These are phyloP conservation scores for Chiloscyllium plagiosum DNA, from an alignment of 2,113 vertebrate species.

Conservation along the genomic window DNA sequence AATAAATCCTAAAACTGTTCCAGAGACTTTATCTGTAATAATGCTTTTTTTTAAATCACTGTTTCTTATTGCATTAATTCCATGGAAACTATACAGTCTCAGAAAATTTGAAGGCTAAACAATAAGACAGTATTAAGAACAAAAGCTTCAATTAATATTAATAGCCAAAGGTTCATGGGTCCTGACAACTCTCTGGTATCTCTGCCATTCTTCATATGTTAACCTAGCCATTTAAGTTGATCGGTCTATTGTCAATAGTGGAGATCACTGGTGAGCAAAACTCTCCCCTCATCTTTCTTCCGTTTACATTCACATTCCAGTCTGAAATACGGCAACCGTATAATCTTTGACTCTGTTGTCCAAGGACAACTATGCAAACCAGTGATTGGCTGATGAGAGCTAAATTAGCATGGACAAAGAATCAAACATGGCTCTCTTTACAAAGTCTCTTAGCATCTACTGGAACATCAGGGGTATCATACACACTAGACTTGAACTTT, in stretches of 20 bases:
- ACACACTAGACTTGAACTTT: neutral
- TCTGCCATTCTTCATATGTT: neutral
- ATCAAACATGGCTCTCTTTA: neutral
- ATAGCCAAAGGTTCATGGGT: neutral
- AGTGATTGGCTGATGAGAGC: neutral
- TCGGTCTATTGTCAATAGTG: neutral
- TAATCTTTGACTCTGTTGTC: neutral
- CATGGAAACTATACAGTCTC: neutral
- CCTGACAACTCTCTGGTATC: neutral
- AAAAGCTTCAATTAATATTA: neutral
- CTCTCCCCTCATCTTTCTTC: neutral
- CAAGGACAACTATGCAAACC: neutral
- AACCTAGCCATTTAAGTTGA: neutral
- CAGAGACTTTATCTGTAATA: neutral
- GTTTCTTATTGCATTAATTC: neutral
- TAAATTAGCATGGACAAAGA: neutral
- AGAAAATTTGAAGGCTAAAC: neutral
- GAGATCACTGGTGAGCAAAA: neutral
- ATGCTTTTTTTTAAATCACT: neutral
- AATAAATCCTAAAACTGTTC: neutral
- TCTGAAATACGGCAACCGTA: neutral
- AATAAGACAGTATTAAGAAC: no score
- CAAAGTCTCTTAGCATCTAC: neutral
- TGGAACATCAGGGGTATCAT: neutral
- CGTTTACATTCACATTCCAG: neutral